A percentile compares a stretch with the other conserved stretches of the same genome.
Evolutionary conservation across 2,113 vertebrate genomes (phyloP).

Genomic region (Lycocorax pyrrhopterus): DNA sequence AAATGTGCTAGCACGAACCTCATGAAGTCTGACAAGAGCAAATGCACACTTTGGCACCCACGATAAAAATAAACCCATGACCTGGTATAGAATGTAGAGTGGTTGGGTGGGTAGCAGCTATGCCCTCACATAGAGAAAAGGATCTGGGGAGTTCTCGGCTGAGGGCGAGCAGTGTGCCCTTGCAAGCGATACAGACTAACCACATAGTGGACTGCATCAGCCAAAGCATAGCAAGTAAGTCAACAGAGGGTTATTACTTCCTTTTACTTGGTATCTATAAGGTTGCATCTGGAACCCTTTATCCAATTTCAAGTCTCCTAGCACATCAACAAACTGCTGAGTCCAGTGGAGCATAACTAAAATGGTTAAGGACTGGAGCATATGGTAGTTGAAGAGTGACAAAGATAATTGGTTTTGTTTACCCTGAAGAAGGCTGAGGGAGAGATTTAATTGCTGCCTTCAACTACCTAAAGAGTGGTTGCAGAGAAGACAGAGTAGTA

Average conservation of each 20-base stretch:
- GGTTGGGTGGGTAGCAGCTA: not conserved
- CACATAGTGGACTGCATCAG: not conserved
- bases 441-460: not conserved
- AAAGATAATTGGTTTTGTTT: not conserved
- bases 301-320: not conserved
- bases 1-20: not conserved
- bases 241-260: not conserved
- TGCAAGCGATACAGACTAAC: not conserved
- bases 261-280: not conserved
- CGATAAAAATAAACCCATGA: not conserved
- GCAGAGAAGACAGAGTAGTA: not conserved
- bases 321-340: not conserved
- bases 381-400: not conserved
- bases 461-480: not conserved
- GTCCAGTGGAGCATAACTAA: not conserved
- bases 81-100: rapidly evolving
- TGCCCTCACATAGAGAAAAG: not conserved
- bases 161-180: not conserved
- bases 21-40: not conserved
- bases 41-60: not conserved
- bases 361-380: not conserved
- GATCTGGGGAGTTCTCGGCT: not conserved
- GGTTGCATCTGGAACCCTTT: not conserved
- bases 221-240: not conserved
- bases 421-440: not conserved